phyloP scores from a whole-genome alignment of 2,797 vertebrate genomes.

The Ctenopoma multispine region DNA sequence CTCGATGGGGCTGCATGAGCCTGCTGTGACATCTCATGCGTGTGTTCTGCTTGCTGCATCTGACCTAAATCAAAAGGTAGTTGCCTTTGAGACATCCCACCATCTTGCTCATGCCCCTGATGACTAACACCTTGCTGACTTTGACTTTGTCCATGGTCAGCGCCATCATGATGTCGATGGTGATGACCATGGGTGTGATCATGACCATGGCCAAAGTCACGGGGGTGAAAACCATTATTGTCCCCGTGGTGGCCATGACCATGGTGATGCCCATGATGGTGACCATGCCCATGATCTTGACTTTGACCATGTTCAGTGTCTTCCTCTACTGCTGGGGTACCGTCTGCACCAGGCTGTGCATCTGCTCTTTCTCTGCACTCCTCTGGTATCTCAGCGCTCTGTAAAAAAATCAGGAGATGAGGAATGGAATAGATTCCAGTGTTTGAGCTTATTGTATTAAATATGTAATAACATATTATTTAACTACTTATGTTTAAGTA shows the following conservation, averaged over 20 bases:
- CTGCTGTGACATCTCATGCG: constrained; percentile 56
- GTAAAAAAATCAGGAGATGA: constrained; percentile 11
- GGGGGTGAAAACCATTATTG: constrained; percentile 22
- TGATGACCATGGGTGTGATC: constrained; percentile 47
- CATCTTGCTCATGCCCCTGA: constrained; percentile 35
- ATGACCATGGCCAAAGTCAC: constrained; percentile 20
- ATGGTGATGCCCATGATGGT: constrained; percentile 29
- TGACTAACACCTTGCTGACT: constrained; percentile 42
- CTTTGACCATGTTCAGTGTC: constrained; percentile 25
- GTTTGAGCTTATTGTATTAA: neutral
- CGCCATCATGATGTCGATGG: constrained; percentile 52
- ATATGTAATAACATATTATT: neutral
- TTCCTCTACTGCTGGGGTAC: constrained; percentile 33
- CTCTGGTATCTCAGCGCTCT: constrained; percentile 67
- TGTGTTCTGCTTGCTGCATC: constrained; percentile 45
- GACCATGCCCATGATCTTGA: constrained; percentile 23
- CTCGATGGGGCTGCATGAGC: constrained; percentile 26
- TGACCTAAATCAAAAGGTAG: constrained; percentile 59
- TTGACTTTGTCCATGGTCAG: constrained; percentile 38
- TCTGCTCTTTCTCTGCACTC: constrained; percentile 68
- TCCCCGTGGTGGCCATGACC: constrained; percentile 32
- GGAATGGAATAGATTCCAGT: neutral
- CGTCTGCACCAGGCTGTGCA: constrained; percentile 47
- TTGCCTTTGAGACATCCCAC: constrained; percentile 36
- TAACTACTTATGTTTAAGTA: neutral